Conservation (phyloP, 1,140 invertebrate genomes). For the Psilanteris sp. region DNA sequence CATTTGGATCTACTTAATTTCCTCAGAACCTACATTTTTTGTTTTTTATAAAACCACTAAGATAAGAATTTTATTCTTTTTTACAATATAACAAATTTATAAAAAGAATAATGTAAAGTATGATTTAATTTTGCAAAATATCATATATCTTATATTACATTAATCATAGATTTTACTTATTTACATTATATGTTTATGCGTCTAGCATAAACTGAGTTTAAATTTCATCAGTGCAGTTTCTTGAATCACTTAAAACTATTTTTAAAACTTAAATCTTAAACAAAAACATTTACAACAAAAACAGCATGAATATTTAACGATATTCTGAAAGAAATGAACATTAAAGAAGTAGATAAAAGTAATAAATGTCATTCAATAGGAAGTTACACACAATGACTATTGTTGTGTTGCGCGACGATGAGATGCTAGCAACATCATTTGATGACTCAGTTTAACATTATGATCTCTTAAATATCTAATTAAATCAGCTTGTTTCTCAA, state of each 20-base stretch:
- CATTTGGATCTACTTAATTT: too few species aligned
- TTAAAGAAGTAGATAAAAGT: not conserved
- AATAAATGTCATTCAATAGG: constrained; percentile 22
- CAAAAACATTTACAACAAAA: not conserved
- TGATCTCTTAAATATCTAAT: constrained; percentile 80
- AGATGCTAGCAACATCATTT: constrained; percentile 75
- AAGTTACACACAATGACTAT: constrained; percentile 41
- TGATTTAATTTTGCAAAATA: not conserved
- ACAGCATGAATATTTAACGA: not conserved
- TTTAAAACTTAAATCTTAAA: not conserved
- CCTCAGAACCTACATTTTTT: too few species aligned
- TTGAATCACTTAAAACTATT: not conserved
- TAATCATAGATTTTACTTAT: constrained; percentile 23
- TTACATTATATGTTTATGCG: constrained; percentile 19
- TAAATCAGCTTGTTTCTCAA: constrained; percentile 84
- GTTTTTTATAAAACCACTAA: too few species aligned
- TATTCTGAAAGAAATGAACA: not conserved
- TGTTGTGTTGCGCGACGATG: constrained; percentile 61
- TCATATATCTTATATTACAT: constrained; percentile 20
- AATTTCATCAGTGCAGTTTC: not conserved
- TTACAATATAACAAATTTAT: too few species aligned
- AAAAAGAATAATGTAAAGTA: too few species aligned
- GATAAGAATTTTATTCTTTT: too few species aligned
- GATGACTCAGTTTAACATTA: constrained; percentile 77
- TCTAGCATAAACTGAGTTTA: not conserved